phyloP scores from a whole-genome alignment of 2,888 invertebrate genomes.

The Pachliopta kotzebuea region DNA sequence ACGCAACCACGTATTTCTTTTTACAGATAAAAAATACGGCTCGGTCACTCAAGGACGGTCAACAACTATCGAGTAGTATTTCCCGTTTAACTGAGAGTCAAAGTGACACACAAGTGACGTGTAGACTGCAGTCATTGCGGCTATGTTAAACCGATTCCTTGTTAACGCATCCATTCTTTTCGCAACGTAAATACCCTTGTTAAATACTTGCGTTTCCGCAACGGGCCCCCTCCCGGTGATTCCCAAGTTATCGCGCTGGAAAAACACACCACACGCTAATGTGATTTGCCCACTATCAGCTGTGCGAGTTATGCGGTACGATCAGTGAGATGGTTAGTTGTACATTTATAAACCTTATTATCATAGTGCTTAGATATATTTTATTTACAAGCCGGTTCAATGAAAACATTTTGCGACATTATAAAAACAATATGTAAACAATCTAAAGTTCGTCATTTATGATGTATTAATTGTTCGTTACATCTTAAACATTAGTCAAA shows the following conservation, averaged over 20 bases:
- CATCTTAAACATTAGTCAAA: too few species aligned
- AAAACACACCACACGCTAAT: conserved; percentile 71
- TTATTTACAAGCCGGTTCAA: conserved; percentile 27
- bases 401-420: conserved; percentile 36
- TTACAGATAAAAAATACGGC: conserved; percentile 73
- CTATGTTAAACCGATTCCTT: conserved; percentile 37
- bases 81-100: conserved; percentile 63
- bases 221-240: conserved; percentile 46
- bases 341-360: conserved; percentile 36
- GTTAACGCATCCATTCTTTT: conserved; percentile 31
- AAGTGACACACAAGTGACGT: conserved; percentile 49
- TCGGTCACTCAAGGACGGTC: conserved; percentile 75
- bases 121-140: conserved; percentile 40
- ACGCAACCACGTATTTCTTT: conserved; percentile 64
- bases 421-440: conserved; percentile 15
- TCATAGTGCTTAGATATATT: conserved; percentile 31
- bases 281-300: conserved; percentile 64
- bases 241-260: conserved; percentile 67
- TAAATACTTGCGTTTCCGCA: conserved; percentile 27
- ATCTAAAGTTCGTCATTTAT: neutral
- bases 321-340: conserved; percentile 42
- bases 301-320: conserved; percentile 49
- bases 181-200: conserved; percentile 18
- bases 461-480: neutral
- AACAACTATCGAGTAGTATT: conserved; percentile 63